Conservation (phyloP, 2,113 vertebrate genomes). For the Ameiurus melas region DNA sequence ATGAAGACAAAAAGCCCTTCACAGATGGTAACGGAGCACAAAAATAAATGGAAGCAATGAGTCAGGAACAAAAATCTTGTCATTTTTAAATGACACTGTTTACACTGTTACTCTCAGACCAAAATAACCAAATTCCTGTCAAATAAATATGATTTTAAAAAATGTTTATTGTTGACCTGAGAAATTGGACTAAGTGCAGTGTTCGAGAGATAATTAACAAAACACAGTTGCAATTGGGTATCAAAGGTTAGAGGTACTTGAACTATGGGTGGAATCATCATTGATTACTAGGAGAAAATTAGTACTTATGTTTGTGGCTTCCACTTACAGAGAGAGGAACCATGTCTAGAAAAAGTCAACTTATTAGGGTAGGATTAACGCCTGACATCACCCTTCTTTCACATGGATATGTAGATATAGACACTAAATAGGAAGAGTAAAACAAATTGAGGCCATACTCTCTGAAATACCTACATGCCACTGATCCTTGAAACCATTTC, state of each 20-base stretch:
- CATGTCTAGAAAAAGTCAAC: slow-evolving; percentile 22
- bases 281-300: neutral
- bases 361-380: slow-evolving; percentile 16
- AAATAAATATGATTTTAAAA: neutral
- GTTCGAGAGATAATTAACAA: neutral
- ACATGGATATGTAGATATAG: neutral
- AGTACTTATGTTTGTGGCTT: slow-evolving; percentile 5
- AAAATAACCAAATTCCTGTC: neutral
- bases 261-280: neutral
- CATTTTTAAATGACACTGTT: neutral
- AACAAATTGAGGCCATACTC: neutral
- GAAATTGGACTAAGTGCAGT: neutral
- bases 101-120: neutral
- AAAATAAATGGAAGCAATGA: neutral
- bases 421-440: neutral
- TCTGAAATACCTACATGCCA: neutral
- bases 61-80: neutral
- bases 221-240: neutral
- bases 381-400: neutral
- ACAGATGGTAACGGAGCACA: neutral
- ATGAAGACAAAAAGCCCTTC: neutral
- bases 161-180: neutral
- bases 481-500: neutral
- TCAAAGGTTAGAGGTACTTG: neutral
- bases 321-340: slow-evolving; percentile 17